Base-by-base conservation (phyloP, 1,140 invertebrate genomes). In the Diprion similis region DNA sequence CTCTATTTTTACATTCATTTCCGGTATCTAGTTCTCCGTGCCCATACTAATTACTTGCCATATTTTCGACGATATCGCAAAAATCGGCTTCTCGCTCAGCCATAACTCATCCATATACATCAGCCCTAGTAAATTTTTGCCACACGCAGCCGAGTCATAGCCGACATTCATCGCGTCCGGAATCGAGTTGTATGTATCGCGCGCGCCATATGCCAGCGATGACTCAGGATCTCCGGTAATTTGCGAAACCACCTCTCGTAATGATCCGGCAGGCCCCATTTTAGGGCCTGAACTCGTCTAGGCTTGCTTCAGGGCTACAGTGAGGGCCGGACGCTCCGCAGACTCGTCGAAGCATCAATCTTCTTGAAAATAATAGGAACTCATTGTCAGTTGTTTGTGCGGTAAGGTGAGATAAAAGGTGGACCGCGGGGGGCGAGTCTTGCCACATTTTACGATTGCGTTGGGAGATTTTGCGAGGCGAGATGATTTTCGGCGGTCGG, bases 181-280 rank as follows among this genome's bases (percentile, higher is more conserved):
- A 71, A 71, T 72, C 72, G 74, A 37, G 24, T 6, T 37, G 24
- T 37, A 6, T 37, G 24, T 37, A 37, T 37, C 78, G 77, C 77
- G 75, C 71, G 74, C 78, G 75, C 82, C 80, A 83, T 80, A 80
- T 82, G 79, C 68, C 66, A 59, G 46, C 65, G 75, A 75, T 78
- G 71, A 80, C 75, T 79, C 66, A 74, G 73, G 77, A 76, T 78
- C 73, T 69, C 64, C 71, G 78, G 78, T 84, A 81, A 83, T 83
- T 81, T 82, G 81, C 81, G 73, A 83, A 81, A 82, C 77, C 81
- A 76, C 80, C 78, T 71, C 67, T 72, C 68, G n/a, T 70, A 17
- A 37, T 37, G 18, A 70, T 17, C 69, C 11, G 17, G 46, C 46
- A 18, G 66, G 15, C 69, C 69, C 18, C 46, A 46, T 70, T 70